Evolutionary conservation across 1,140 invertebrate genomes (phyloP), one percentile per base, ranked within the genome.

Genomic region (Sitophilus oryzae): DNA sequence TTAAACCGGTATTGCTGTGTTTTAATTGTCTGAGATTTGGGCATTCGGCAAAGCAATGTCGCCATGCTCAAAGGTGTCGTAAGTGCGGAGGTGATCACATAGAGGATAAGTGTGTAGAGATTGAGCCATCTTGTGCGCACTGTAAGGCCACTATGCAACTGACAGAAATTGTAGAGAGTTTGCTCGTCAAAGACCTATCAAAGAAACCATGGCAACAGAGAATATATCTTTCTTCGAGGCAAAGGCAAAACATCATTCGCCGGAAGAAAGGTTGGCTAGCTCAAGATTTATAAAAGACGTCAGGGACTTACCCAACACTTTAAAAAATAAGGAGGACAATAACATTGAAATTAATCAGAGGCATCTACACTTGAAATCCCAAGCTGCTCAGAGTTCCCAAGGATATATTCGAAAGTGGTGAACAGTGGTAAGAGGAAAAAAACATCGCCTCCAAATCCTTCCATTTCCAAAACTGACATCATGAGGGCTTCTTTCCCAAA

Each of bases 161-260:
- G 50, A 59, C 23, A 22, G 42, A 30, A 20, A 22, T 20, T 58
- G 56, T 25, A 15, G 21, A 16, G 56, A 58, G 49, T 53, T 34
- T 20, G 14, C n/a, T 10, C 9, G 56, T 9, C 56, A 59, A 46
- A 40, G 14, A 34, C 19, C 14, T 4, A 59, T 59, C 14, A 59
- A 52, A 18, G 19, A 43, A 43, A 23, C 44, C 14, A 58, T 58
- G 56, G 42, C 48, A 6, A 16, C 25, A 3, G 21, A 58, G 14
- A 40, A 53, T 15, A 9, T 58, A 5, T 48, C 56, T 3, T 48
- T 42, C 18, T 53, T 20, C 44, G 56, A 58, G 16, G 56, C 56
- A 4, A 15, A 22, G 19, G 4, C 40, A 16, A 37, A 38, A 22
- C 4, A 3, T n/a, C 47, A 30, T 19, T 22, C n/a, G 15, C 15